A percentile compares a stretch with the other conserved stretches of the same genome.
These are phyloP conservation scores for Campopleginae sp. DNA, from an alignment of 2,888 invertebrate genomes.

Conservation along the genomic window DNA sequence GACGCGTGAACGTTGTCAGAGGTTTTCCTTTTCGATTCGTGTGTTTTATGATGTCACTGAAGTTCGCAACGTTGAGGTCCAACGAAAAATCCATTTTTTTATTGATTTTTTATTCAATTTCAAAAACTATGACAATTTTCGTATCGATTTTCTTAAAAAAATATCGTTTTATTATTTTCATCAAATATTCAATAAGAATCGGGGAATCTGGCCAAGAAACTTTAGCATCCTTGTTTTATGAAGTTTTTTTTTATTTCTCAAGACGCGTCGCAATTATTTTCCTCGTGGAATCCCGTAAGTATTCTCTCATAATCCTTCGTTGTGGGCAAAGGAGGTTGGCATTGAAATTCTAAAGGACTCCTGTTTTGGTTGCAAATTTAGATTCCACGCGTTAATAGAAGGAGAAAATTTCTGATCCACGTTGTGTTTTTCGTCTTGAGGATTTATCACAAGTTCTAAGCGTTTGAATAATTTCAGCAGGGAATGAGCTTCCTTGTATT, in stretches of 20 bases:
- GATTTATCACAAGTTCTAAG: background rate
- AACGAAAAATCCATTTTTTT: too few species aligned
- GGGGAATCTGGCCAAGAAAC: too few species aligned
- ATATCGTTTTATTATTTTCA: too few species aligned
- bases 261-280: background rate
- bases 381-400: background rate
- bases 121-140: too few species aligned
- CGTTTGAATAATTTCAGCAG: background rate
- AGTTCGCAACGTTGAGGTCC: too few species aligned
- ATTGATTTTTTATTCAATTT: too few species aligned
- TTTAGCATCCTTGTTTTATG: too few species aligned
- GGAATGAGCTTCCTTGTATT: conserved; percentile 1
- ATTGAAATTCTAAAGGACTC: background rate
- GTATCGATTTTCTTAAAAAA: too few species aligned
- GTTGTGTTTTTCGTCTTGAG: background rate
- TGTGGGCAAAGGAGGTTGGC: background rate
- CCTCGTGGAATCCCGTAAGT: background rate
- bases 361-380: background rate
- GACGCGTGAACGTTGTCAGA: background rate
- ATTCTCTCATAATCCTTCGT: background rate
- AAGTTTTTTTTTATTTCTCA: background rate
- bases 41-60: too few species aligned
- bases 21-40: background rate
- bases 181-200: too few species aligned
- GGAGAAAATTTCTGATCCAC: background rate